Base-by-base conservation (phyloP, 2,113 vertebrate species). In the Rhinolophus ferrumequinum region DNA sequence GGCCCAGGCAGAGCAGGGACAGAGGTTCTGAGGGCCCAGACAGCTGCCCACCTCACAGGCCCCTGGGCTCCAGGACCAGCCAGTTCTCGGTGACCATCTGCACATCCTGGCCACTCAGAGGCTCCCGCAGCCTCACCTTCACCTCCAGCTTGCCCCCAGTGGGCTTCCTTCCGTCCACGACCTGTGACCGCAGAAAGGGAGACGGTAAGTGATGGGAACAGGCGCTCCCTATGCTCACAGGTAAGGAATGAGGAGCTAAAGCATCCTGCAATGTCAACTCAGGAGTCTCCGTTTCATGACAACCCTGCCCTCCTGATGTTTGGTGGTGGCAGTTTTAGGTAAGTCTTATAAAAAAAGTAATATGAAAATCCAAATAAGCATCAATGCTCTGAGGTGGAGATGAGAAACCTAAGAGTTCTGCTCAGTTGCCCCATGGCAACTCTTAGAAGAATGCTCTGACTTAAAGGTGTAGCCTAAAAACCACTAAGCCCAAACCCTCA, bases 61-160 rank as follows among this genome's bases (percentile, higher is more conserved):
- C 50, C 97, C 98, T 35, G 95, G 97, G 97, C 88, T 99, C 99
- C 47, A 99, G 98, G 82, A 99, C 98, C 97, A 99, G 98, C 99
- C 99, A 99, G 94, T 99, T 99, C 96, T 99, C 99, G 0, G 99
- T 99, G 97, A 99, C 97, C 19, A 95, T 98, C 97, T 99, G 99
- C 92, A 99, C 77, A 87, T 99, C 99, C 97, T 99, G 99, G 44
- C 99, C 99, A 18, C 98, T 99, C 96, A 99, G 98, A 67, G 99
- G 99, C 98, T 99, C 99, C 97, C 99, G 98, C 95, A 99, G 99
- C 76, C 99, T 98, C 76, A 99, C 98, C 98, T 99, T 99, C 15
- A 99, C 99, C 92, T 99, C 99, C 69, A 99, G 98, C 47, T 99
- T 99, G 35, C 99, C 99, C 58, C 99, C 99, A 0, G 99, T 99